Evolutionary conservation across 1,140 invertebrate species (phyloP), one percentile per base, ranked within the genome.

Genomic region (Oncopeltus fasciatus): DNA sequence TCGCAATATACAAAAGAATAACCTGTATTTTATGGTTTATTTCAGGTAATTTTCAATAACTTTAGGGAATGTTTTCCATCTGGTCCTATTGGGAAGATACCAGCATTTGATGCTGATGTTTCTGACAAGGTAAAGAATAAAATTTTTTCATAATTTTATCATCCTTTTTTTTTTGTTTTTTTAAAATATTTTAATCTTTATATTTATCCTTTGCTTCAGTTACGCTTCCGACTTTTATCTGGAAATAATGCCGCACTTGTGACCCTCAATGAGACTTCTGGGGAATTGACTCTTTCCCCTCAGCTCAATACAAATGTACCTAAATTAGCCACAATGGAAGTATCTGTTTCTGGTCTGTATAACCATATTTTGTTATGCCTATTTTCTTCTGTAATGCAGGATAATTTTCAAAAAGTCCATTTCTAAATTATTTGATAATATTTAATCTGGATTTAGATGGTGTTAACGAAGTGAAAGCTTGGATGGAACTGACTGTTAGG

Each of bases 241-340:
- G 94, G 94, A 0, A 97, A 98, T 72, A 95, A 94, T 69, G 94
- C 93, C 0, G 90, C 92, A 69, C 76, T 96, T 8, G 76, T 98
- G 1, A 79, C 83, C 0, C 71, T 98, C 18, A 92, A 98, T 72
- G 80, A 83, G 68, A 85, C 83, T 0, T 83, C 84, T 0, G 95
- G 95, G 2, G 83, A 90, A 29, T 81, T 98, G 56, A 87, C 82
- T 9, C 75, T 99, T 0, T 94, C 92, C 21, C 90, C 92, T 0
- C 88, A 92, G 67, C 76, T 98, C 1, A 95, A 97, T 72, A 97
- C 95, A 3, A 97, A 98, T 74, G 91, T 98, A 8, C 90, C 93
- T 0, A 88, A 95, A 70, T 80, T 92, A 33, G 94, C 93, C 3
- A 88, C 85, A 0, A 93, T 98, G 85, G 90, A 95, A 75, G 85